phyloP scores from a whole-genome alignment of 2,113 vertebrate species.

The Amphilophus citrinellus region DNA sequence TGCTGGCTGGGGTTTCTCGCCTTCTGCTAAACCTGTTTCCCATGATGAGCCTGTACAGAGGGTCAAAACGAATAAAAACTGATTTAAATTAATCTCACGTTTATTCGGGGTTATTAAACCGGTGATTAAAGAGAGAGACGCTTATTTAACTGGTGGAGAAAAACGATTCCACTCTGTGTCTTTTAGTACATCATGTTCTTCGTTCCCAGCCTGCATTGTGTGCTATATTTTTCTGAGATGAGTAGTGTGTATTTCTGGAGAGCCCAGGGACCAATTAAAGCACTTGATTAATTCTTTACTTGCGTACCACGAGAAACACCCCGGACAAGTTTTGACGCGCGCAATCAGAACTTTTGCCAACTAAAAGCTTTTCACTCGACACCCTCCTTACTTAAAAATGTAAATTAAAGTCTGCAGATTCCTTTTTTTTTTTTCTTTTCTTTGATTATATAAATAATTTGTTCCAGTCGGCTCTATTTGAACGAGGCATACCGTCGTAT shows the following conservation, averaged over 20 bases:
- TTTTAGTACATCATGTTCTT: constrained; percentile 60
- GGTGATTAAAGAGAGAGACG: background rate
- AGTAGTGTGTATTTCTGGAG: background rate
- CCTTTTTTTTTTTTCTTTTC: background rate
- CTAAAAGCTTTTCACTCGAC: background rate
- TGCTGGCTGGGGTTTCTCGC: constrained; percentile 15
- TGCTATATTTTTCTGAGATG: background rate
- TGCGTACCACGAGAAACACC: background rate
- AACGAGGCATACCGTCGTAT: background rate
- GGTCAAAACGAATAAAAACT: background rate
- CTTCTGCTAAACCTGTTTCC: constrained; percentile 71
- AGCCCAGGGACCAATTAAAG: background rate
- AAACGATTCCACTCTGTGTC: background rate
- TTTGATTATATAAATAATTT: background rate
- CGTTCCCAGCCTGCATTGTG: background rate
- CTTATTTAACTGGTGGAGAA: background rate
- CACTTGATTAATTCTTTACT: background rate
- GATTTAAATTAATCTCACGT: background rate
- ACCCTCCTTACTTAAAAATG: background rate
- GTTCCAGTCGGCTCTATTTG: background rate
- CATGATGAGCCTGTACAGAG: constrained; percentile 67
- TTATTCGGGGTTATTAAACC: background rate
- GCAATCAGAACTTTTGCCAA: background rate
- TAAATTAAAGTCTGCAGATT: background rate
- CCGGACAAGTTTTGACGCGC: background rate